Percentiles rank a stretch among this genome's conserved stretches.
Conservation (phyloP, 2,888 invertebrate genomes). For the Tetranychus piercei region DNA sequence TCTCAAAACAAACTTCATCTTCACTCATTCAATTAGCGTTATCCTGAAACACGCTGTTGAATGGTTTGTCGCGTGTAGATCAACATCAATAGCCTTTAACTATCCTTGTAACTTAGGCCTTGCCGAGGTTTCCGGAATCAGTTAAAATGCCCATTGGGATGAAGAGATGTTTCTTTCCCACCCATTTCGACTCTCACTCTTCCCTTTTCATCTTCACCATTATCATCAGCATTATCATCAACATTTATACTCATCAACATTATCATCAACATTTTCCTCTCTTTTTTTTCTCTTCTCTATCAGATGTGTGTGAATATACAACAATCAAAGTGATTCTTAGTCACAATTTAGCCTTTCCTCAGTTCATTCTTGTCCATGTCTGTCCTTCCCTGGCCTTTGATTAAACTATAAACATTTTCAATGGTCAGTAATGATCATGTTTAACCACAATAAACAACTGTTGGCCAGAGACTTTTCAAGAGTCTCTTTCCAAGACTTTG, state of each 20-base stretch:
- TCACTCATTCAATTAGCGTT: background rate
- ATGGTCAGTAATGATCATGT: background rate
- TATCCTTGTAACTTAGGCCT: background rate
- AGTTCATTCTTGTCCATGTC: background rate
- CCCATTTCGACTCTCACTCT: background rate
- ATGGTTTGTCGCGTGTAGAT: background rate
- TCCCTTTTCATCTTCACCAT: background rate
- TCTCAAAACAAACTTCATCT: background rate
- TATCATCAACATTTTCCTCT: too few species aligned
- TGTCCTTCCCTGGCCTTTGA: background rate
- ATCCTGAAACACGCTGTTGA: background rate
- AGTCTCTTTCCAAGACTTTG: too few species aligned
- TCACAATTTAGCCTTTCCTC: background rate
- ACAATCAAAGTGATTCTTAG: too few species aligned
- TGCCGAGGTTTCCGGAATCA: background rate
- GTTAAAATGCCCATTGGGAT: slow-evolving; percentile 1
- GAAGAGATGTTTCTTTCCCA: background rate
- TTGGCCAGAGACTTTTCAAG: background rate
- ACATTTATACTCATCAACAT: too few species aligned
- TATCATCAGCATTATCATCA: background rate
- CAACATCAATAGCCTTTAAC: background rate
- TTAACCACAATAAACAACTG: background rate
- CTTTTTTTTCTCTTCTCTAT: background rate
- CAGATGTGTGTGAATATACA: background rate
- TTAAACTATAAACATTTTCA: background rate